A percentile compares a stretch with the other conserved stretches of the same genome.
Evolutionary conservation across 2,888 invertebrate species (phyloP).

Genomic region (Apamea crenata): DNA sequence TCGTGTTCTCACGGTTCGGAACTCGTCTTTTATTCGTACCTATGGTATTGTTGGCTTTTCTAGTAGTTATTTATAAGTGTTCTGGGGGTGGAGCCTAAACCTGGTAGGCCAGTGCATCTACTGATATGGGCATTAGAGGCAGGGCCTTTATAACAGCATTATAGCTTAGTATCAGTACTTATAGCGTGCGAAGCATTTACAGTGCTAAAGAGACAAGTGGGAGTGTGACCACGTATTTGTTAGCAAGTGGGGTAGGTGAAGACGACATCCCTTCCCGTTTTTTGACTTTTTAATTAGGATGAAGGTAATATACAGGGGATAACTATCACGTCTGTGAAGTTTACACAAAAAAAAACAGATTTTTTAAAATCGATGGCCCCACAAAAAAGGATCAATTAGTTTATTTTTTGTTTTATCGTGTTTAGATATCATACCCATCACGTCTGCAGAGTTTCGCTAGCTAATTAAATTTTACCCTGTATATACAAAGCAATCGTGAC

Average conservation of each 20-base stretch:
- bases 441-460: no score
- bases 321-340: no score
- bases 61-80: conserved; percentile 2
- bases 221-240: neutral
- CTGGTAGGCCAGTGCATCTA: conserved; percentile 5
- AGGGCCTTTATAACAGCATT: neutral
- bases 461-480: no score
- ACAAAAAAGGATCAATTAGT: no score
- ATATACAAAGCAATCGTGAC: no score
- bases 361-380: no score
- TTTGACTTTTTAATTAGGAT: neutral
- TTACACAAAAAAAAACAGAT: no score
- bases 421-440: no score
- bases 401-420: no score
- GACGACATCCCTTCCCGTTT: neutral
- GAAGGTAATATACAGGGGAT: no score
- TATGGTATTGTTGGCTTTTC: neutral
- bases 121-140: neutral
- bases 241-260: neutral
- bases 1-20: neutral
- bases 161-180: neutral
- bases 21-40: neutral
- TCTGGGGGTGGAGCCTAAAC: conserved; percentile 1
- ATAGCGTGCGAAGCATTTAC: neutral
- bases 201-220: neutral